Percentiles rank a stretch among this genome's conserved stretches.
Conservation (phyloP, 2,113 vertebrate genomes). For the Trochalopteron elliotii region DNA sequence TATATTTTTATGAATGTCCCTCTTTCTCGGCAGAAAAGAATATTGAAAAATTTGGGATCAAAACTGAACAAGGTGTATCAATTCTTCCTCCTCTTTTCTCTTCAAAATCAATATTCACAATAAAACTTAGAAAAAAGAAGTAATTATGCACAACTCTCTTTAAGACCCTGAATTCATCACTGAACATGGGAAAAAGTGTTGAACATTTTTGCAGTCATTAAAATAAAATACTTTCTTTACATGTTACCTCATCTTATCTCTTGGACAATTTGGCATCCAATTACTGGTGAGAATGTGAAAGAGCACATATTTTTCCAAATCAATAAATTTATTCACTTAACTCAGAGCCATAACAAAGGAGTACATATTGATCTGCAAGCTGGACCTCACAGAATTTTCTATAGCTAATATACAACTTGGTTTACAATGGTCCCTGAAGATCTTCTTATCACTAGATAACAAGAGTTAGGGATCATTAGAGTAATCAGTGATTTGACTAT, state of each 20-base stretch:
- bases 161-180: neutral
- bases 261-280: neutral
- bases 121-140: neutral
- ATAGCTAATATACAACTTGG: neutral
- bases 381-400: neutral
- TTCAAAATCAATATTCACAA: neutral
- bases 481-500: neutral
- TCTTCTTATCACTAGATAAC: neutral
- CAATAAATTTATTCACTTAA: neutral
- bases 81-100: neutral
- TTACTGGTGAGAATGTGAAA: neutral
- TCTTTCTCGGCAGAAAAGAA: neutral
- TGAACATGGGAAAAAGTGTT: neutral
- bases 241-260: neutral
- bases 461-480: neutral
- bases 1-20: neutral
- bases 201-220: neutral
- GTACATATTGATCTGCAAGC: neutral
- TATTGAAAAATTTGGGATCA: neutral
- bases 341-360: neutral
- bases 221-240: neutral
- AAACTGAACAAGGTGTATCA: rapidly evolving
- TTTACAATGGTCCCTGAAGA: neutral
- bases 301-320: neutral
- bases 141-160: neutral